A percentile compares a stretch with the other conserved stretches of the same genome.
Conservation (phyloP, 2,888 invertebrate species). For the Tribolium freemani region DNA sequence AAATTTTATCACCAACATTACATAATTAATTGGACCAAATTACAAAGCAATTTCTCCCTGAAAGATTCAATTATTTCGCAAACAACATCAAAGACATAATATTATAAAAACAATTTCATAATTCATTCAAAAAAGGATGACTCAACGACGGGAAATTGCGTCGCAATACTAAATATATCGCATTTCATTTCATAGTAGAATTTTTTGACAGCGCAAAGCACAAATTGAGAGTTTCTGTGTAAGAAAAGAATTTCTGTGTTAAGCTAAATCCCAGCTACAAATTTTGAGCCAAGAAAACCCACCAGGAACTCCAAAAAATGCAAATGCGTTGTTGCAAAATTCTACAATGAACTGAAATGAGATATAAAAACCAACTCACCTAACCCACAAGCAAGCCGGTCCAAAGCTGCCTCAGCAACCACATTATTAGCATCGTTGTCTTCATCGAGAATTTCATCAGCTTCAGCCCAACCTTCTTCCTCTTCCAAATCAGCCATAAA, state of each 20-base stretch:
- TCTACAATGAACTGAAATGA: no score
- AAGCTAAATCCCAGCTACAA: no score
- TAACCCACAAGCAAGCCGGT: conserved; percentile 96
- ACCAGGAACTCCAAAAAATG: no score
- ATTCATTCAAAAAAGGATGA: neutral
- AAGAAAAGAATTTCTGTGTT: no score
- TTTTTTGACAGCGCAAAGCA: no score
- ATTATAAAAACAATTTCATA: neutral
- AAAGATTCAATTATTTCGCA: neutral
- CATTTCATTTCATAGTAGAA: no score
- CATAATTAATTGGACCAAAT: neutral
- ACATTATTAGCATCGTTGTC: conserved; percentile 96
- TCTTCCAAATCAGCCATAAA: conserved; percentile 97
- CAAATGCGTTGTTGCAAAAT: no score
- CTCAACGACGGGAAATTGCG: neutral
- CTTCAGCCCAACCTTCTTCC: conserved; percentile 88
- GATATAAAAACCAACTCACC: conserved; percentile 74
- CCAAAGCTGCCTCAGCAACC: conserved; percentile 96
- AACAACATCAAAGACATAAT: neutral
- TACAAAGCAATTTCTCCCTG: neutral
- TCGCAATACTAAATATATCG: neutral
- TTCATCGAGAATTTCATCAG: conserved; percentile 91
- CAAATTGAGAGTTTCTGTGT: no score
- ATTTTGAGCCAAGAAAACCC: no score
- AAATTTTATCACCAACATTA: conserved; percentile 4